These are phyloP conservation scores for Buceros bicornis DNA, from an alignment of 2,797 vertebrate species.

Conservation along the genomic window DNA sequence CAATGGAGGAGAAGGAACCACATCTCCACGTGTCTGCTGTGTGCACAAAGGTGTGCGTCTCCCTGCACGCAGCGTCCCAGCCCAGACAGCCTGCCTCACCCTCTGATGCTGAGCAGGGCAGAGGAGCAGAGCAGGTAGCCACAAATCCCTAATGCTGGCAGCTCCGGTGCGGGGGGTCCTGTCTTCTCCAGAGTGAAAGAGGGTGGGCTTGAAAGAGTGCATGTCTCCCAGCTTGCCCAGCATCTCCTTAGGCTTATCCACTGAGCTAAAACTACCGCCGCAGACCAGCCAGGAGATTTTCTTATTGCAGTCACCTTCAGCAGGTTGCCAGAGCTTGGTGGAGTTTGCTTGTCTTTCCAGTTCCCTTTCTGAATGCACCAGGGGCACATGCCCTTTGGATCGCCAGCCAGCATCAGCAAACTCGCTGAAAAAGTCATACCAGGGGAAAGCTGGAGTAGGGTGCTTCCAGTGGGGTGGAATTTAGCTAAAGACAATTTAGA, in stretches of 20 bases:
- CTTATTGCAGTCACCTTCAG: background rate
- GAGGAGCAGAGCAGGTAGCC: background rate
- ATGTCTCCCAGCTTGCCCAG: background rate
- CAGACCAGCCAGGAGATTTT: background rate
- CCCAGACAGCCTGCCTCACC: background rate
- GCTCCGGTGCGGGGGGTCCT: fast-evolving
- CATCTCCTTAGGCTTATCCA: background rate
- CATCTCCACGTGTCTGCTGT: background rate
- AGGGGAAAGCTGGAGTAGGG: background rate
- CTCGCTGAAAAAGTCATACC: background rate
- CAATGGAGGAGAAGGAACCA: background rate
- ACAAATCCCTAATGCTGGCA: fast-evolving
- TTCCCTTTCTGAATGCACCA: background rate
- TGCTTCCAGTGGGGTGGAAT: background rate
- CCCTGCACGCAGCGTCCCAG: background rate
- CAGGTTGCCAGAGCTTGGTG: background rate
- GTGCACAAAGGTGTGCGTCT: background rate
- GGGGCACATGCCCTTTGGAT: background rate
- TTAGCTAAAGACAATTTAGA: background rate
- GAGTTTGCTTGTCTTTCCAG: background rate
- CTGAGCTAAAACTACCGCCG: fast-evolving
- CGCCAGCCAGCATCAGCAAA: background rate
- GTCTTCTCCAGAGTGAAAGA: background rate
- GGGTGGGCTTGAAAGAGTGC: background rate
- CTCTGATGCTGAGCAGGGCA: background rate